Evolutionary conservation across 2,888 invertebrate genomes (phyloP).

Genomic region (Chirona hameri): DNA sequence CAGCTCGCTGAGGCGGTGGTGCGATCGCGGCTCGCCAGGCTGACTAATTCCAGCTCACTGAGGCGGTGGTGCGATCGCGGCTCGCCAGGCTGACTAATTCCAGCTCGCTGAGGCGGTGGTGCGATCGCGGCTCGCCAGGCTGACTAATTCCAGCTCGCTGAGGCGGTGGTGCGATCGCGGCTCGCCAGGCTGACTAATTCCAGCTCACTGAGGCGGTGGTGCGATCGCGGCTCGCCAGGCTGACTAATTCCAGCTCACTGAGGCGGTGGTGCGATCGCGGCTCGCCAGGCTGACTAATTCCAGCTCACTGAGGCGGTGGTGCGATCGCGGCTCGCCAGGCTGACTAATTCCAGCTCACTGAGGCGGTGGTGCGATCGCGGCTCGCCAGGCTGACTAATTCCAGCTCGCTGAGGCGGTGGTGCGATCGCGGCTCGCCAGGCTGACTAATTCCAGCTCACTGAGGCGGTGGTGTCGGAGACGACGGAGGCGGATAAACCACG

Average conservation of each 20-base stretch:
- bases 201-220: background rate
- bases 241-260: background rate
- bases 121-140: background rate
- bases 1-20: background rate
- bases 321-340: background rate
- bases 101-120: background rate
- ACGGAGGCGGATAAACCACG: no score
- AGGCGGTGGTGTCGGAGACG: background rate
- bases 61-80: background rate
- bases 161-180: background rate
- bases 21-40: background rate
- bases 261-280: background rate
- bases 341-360: background rate
- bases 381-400: no score
- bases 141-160: background rate
- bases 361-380: background rate
- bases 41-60: background rate
- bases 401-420: background rate
- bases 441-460: background rate
- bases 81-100: no score
- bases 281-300: no score
- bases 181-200: no score
- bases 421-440: background rate
- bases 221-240: background rate
- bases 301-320: background rate